Evolutionary conservation across 2,888 invertebrate genomes (phyloP).

Genomic region (Latrodectus hesperus): DNA sequence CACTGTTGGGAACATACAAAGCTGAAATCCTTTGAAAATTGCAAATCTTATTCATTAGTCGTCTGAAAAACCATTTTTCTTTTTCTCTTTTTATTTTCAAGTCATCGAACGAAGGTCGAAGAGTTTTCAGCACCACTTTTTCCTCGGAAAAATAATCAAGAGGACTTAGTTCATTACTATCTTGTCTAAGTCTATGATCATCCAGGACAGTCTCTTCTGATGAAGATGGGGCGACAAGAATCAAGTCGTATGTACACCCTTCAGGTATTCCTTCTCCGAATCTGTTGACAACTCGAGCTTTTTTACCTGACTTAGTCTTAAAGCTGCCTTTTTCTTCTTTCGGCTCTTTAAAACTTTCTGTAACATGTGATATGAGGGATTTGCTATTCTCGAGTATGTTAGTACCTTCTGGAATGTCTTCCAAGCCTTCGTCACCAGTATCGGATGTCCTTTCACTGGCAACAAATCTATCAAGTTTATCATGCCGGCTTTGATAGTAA

Average conservation of each 20-base stretch:
- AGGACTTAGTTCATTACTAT: background rate
- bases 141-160: slow-evolving; percentile 4
- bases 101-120: background rate
- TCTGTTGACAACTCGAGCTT: slow-evolving; percentile 6
- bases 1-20: background rate
- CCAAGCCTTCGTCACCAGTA: background rate
- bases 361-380: background rate
- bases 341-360: background rate
- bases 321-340: background rate
- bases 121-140: background rate
- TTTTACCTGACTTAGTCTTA: background rate
- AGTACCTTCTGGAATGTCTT: too few relatives aligned
- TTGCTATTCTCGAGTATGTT: background rate
- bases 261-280: slow-evolving; percentile 59
- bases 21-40: background rate
- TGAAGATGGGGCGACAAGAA: slow-evolving; percentile 5
- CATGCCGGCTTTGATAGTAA: background rate
- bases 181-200: background rate
- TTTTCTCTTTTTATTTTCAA: background rate
- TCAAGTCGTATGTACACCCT: slow-evolving; percentile 27
- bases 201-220: background rate
- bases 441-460: background rate
- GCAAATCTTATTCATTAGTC: too few relatives aligned
- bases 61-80: too few relatives aligned
- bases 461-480: background rate